Evolutionary conservation across 1,140 invertebrate species (phyloP), one percentile per base, ranked within the genome.

Genomic region (Vanessa tameamea): DNA sequence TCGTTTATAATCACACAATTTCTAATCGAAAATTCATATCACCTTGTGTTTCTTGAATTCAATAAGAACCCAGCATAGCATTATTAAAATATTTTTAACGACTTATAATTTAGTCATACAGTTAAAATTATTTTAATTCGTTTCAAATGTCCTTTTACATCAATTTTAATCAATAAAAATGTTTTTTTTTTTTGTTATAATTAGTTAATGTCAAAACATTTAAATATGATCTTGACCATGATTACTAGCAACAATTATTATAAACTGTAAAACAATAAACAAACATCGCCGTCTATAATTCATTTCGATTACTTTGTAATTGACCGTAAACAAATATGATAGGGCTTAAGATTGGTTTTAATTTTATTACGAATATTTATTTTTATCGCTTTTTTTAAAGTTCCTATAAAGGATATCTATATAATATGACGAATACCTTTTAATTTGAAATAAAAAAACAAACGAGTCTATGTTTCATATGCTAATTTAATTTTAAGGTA

Each of bases 291-390:
- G 51, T 57, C 57, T 12, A 57, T 43, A 68, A 57, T 68, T 68
- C 31, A 15, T 37, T 57, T 55, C 66, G 20, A 68, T 47, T 37
- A 68, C 57, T 55, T n/a, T 68, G 37, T 55, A 57, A 68, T 68
- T 68, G 51, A 57, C 55, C 26, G 23, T 31, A 59, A 69, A 68
- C 55, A 13, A 69, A 37, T 69, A 23, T 59, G n/a, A 53, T 53
- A 20, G 37, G 65, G 9, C 31, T 53, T 31, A 47, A 69, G 47
- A 69, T 69, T 69, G 66, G 51, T 69, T 53, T 69, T 69, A 31
- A 69, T 51, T 20, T 61, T 61, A 2, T 61, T 61, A 31, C 57
- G 26, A 50, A 31, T 53, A 20, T 15, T n/a, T 15, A 61, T 14
- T 61, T 59, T 61, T 7, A 61, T 61, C 8, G 23, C 48, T 20